Evolutionary conservation across 2,113 vertebrate species (phyloP), one percentile per base, ranked within the genome.

Genomic region (Macrotus californicus): DNA sequence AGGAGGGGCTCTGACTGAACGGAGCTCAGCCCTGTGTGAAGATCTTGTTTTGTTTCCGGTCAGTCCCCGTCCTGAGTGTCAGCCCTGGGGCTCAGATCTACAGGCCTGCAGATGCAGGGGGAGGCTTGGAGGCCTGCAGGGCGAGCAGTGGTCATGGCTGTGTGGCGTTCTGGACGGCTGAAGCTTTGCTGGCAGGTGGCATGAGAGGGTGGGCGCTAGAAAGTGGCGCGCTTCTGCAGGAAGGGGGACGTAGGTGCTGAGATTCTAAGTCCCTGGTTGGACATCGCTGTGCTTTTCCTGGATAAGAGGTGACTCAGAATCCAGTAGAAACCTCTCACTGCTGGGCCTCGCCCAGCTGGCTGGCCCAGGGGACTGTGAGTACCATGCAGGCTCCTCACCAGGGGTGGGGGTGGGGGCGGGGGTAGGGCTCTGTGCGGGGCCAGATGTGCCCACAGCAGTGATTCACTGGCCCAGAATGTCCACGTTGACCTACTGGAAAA

Each of bases 61-160:
- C 26, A 16, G 85, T 46, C 31, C 4, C 15, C 1, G 0, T 16
- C 39, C 39, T 12, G 39, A 1, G 8, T 0, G 31, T n/a, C 69
- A 1, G 16, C 22, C 36, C 61, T 64, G 10, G 24, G 46, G 67
- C 22, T 36, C 67, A 56, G 67, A 36, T 4, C 67, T 13, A 2
- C n/a, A 12, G 61, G 0, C 0, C 11, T 0, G 0, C 43, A 1
- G 0, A 11, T 0, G 43, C 3, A 5, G 0, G 14, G 87, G 91
- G 83, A 10, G 70, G 11, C 18, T 2, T 0, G 7, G 36, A 52
- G 41, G 7, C 85, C 22, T 0, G 2, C 1, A 8, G 66, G n/a
- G 3, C 1, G 9, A 2, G 4, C 2, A 0, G 0, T 0, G 5
- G 39, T 2, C 5, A 21, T 13, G 5, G 61, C 2, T 4, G 1